Evolutionary conservation across 2,797 vertebrate genomes (phyloP), one percentile per base, ranked within the genome.

Genomic region (Onychomys torridus): DNA sequence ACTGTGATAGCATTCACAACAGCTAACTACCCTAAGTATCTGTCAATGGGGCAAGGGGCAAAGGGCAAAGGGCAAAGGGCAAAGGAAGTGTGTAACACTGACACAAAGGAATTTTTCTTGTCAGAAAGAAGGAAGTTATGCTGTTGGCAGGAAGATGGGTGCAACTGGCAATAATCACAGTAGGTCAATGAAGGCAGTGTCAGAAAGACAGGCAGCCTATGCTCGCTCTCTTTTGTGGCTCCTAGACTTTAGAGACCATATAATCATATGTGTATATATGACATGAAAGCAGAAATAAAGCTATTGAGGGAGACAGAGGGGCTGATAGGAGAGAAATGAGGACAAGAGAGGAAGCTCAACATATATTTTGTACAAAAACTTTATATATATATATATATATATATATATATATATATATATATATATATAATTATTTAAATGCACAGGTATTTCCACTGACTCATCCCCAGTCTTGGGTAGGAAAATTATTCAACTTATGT

Each of bases 401-500:
- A 19, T 46, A 46, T 49, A 5, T 57, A 19, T 57, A 46, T 67
- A 67, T 67, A 71, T 10, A 37, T 52, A 85, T 65, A 83, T 23
- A 57, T 23, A 34, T 49, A 76, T 49, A 5, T 57, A 25, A 32
- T 19, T 71, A 12, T 76, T 59, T 43, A 13, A 67, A 65, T 67
- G 32, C 14, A 49, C 37, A 59, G 69, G 27, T 46, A 55, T 69
- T 96, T 87, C 59, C 65, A 90, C 34, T 12, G 16, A 77, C 32
- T 73, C 10, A 13, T 40, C 37, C 49, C 46, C 34, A 43, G 34
- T 69, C 65, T 92, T 52, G 25, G 57, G 55, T 32, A 89, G n/a
- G 0, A 97, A 65, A 96, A 96, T 89, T 55, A 75, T 49, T 91
- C 49, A 87, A 69, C 29, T 85, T 55, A 79, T 34, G 12, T 65